Evolutionary conservation across 1,140 invertebrate species (phyloP), one percentile per base, ranked within the genome.

Genomic region (Drosophila insularis): DNA sequence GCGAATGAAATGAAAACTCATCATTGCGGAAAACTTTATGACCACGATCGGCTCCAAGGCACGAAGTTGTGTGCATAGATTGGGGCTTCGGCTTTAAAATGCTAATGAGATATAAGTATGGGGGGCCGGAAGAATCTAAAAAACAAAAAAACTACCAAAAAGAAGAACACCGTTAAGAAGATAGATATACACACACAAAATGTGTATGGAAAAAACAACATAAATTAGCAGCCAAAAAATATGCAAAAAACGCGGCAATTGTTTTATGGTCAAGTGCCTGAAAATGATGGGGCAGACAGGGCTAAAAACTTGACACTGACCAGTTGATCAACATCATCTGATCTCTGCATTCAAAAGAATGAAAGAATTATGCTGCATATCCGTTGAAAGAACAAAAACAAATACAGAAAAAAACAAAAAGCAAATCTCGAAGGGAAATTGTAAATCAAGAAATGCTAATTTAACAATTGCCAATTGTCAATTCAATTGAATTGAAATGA

Each of bases 231-330:
- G n/a, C 17, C 27, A 27, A 68, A 55, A 69, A 74, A 59, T 46
- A 66, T 63, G 62, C 67, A 71, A 77, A 63, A 72, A 74, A 70
- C 64, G 62, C 56, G 73, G 60, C 71, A 71, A 81, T 86, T 86
- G 81, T 81, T 78, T 87, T 87, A 67, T 87, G 82, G 82, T 87
- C 82, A 87, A 87, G 80, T 89, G 78, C 82, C 80, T 87, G 82
- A 63, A 87, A 79, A 81, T 86, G 82, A 76, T 87, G 74, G 74
- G 72, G 62, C 54, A 87, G 80, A 80, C 69, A 53, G 39, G 46
- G 61, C 40, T 53, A 77, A 90, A 90, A 90, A 90, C 89, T 90
- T 90, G 87, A 90, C 87, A 90, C 87, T 90, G 87, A 90, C 90
- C 87, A 90, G 90, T 87, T 81, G 78, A 79, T 32, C 56, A 59